Conservation (phyloP, 1,140 invertebrate genomes). For the Formica exsecta region DNA sequence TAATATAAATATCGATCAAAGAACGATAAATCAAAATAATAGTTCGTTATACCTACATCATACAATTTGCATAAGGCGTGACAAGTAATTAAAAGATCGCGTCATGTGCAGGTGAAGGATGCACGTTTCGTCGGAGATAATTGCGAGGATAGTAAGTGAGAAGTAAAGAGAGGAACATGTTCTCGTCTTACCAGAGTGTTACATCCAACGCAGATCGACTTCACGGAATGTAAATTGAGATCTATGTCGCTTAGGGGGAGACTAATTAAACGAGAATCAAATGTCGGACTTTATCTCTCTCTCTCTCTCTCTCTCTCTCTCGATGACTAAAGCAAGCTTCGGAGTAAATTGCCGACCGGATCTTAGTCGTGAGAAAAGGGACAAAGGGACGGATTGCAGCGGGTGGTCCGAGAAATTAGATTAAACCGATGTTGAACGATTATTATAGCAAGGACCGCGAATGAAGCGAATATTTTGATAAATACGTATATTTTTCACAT, state of each 20-base stretch:
- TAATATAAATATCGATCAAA: background rate
- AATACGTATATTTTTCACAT: constrained; percentile 17
- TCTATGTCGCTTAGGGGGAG: background rate
- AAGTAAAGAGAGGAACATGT: background rate
- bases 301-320: background rate
- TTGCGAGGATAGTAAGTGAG: background rate
- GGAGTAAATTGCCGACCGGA: constrained; percentile 45
- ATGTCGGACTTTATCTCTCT: constrained; percentile 30
- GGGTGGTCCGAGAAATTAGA: background rate
- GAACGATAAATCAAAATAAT: constrained; percentile 17
- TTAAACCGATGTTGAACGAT: constrained; percentile 13
- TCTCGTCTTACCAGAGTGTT: constrained; percentile 28
- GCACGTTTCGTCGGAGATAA: constrained; percentile 27
- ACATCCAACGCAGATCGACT: constrained; percentile 30
- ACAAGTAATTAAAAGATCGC: constrained; percentile 9
- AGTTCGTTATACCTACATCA: background rate
- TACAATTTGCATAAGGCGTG: constrained; percentile 36
- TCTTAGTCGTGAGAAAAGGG: constrained; percentile 49
- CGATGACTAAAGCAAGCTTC: constrained; percentile 7
- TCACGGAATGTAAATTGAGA: constrained; percentile 60
- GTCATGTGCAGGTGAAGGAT: constrained; percentile 35
- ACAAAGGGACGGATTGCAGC: constrained; percentile 33
- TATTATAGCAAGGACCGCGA: constrained; percentile 1
- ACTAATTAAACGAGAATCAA: constrained; percentile 73
- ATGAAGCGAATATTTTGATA: background rate